Conservation (phyloP, 2,797 vertebrate genomes). For the Neosilurus hyrtlii region DNA sequence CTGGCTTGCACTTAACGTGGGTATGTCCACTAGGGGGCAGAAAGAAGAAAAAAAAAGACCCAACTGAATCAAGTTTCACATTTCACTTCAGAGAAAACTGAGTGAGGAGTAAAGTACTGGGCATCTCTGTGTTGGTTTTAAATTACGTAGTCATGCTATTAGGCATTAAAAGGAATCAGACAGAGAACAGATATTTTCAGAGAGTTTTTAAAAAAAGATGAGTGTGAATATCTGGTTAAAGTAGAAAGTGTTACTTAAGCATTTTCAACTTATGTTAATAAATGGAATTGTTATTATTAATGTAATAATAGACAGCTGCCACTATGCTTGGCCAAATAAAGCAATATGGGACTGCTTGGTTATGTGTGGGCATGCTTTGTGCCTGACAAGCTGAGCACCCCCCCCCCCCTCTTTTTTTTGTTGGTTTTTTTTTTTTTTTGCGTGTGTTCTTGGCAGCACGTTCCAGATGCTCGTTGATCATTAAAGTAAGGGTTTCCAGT, state of each 20-base stretch:
- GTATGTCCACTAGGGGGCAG: conserved; percentile 20
- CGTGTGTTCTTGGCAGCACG: conserved; percentile 12
- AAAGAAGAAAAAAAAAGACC: not conserved
- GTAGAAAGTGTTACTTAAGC: not conserved
- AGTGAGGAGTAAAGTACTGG: not conserved
- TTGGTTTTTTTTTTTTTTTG: not conserved
- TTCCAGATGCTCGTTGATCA: conserved; percentile 26
- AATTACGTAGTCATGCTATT: not conserved
- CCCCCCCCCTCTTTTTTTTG: not conserved
- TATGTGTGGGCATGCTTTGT: conserved; percentile 27
- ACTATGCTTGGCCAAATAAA: conserved; percentile 10
- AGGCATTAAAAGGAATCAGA: not conserved
- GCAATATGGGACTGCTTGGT: conserved; percentile 16
- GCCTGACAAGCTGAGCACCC: conserved; percentile 1
- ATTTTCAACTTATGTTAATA: not conserved
- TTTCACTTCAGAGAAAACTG: conserved; percentile 13
- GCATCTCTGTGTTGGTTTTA: not conserved
- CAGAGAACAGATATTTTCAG: not conserved
- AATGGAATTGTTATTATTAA: not conserved
- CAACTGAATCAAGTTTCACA: conserved; percentile 4
- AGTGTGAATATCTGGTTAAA: no score
- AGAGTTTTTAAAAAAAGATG: not conserved
- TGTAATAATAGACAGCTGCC: conserved; percentile 2
- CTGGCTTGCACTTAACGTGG: not conserved
- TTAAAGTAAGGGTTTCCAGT: conserved; percentile 16